phyloP scores from a whole-genome alignment of 2,113 vertebrate genomes.

The Rafetus swinhoei region DNA sequence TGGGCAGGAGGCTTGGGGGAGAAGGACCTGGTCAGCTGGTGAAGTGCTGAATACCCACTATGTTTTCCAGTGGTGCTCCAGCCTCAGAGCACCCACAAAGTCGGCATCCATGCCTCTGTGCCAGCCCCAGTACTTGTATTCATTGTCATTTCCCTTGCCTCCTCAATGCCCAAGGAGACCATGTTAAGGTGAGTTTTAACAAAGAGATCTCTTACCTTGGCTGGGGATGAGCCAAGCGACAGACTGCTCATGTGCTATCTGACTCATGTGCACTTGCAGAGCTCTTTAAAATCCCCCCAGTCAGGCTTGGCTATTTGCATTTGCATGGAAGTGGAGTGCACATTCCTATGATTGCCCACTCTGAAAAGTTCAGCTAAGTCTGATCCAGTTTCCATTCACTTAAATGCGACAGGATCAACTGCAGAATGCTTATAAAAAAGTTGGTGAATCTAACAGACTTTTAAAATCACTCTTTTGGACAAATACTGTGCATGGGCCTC shows the following conservation, averaged over 20 bases:
- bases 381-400: not conserved
- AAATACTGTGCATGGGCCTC: not conserved
- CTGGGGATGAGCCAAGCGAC: conserved; percentile 24
- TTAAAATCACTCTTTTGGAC: not conserved
- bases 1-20: no score
- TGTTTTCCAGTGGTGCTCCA: no score
- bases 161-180: not conserved
- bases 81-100: no score
- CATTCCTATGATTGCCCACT: not conserved
- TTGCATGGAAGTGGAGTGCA: not conserved
- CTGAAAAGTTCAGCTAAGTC: not conserved
- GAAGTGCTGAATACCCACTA: no score
- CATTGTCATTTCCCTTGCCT: not conserved
- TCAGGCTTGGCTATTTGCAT: not conserved
- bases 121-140: not conserved
- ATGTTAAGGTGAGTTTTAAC: conserved; percentile 8
- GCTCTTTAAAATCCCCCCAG: not conserved
- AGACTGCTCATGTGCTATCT: not conserved
- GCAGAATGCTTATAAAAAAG: not conserved
- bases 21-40: no score
- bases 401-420: not conserved
- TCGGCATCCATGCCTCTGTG: no score
- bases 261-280: conserved; percentile 11
- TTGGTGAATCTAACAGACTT: not conserved
- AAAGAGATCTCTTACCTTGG: conserved; percentile 37